phyloP scores from a whole-genome alignment of 2,797 vertebrate species.

The Propithecus perrieri region DNA sequence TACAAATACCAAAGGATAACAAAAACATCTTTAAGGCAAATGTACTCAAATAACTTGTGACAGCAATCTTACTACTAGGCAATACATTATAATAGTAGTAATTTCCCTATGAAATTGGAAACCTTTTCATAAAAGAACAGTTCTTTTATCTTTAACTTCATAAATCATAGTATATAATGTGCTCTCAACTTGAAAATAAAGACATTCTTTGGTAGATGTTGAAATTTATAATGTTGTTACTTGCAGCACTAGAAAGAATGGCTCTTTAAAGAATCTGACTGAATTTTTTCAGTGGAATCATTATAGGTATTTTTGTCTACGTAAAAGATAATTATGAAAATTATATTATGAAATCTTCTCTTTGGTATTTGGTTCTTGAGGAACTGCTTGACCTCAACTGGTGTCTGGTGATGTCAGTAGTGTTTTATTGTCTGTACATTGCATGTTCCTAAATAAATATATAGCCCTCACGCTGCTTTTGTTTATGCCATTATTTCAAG shows the following conservation, averaged over 20 bases:
- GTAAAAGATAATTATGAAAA: slow-evolving; percentile 46
- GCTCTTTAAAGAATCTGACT: background rate
- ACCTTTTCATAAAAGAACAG: slow-evolving; percentile 65
- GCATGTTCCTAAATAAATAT: background rate
- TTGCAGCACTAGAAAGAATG: slow-evolving; percentile 22
- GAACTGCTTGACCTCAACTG: slow-evolving; percentile 46
- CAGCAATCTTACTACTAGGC: slow-evolving; percentile 49
- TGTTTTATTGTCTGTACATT: background rate
- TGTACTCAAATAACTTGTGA: slow-evolving; percentile 54
- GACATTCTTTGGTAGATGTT: slow-evolving; percentile 28
- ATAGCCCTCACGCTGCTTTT: background rate
- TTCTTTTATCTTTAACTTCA: slow-evolving; percentile 69
- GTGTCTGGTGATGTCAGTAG: background rate
- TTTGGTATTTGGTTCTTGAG: background rate
- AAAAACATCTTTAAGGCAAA: slow-evolving; percentile 64
- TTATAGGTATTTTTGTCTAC: background rate
- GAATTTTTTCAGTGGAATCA: background rate
- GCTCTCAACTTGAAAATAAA: slow-evolving; percentile 68
- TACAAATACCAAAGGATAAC: slow-evolving; percentile 42
- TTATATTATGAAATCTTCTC: slow-evolving; percentile 42
- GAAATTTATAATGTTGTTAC: slow-evolving; percentile 57
- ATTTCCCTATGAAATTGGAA: slow-evolving; percentile 72
- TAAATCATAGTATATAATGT: slow-evolving; percentile 58
- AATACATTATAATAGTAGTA: slow-evolving; percentile 69
- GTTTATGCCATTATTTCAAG: background rate